Base-by-base conservation (phyloP, 2,888 invertebrate genomes). In the Drosophila mercatorum region DNA sequence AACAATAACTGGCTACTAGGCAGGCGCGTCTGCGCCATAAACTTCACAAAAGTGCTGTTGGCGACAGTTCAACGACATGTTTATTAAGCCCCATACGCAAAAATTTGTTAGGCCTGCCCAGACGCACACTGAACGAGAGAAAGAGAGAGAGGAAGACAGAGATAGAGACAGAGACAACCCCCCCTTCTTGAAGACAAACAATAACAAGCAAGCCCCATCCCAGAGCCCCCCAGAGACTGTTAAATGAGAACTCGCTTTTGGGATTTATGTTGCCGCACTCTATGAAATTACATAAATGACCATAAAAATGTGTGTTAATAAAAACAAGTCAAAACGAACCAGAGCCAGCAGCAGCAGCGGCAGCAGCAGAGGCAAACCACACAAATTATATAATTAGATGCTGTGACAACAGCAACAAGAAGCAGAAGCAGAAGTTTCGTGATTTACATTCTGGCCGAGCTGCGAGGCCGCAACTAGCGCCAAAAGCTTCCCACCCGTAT, bases 71-170 rank as follows among this genome's bases (percentile, higher is more conserved):
- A 87, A 87, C 87, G 87, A 87, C 87, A 84, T 84, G 88, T 88
- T 87, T 88, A 87, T 87, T 88, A 87, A 88, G 86, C 86, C 86
- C 86, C 86, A 86, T 86, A 80, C 86, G 82, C 88, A 83, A 83
- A 51, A 85, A 83, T 77, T 75, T 72, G 68, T 75, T 78, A 74
- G 70, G 71, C 77, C 82, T 68, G 70, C 60, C 51, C 51, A 67
- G 40, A 46, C 36, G 11, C 41, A 43, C 34, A 61, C 53, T 26
- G 38, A 4, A 28, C 22, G 14, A 12, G 12, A 28, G 28, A 28
- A 14, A 28, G 14, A n/a, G 47, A 28, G 26, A 26, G 46, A 26
- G 46, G 6, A 22, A 14, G 46, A 22, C 22, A 7, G 26, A 26
- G 46, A 26, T 12, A 46, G 44, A 14, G 46, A 22, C 22, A 7